Evolutionary conservation across 2,797 vertebrate species (phyloP).

Genomic region (Salmo trutta): DNA sequence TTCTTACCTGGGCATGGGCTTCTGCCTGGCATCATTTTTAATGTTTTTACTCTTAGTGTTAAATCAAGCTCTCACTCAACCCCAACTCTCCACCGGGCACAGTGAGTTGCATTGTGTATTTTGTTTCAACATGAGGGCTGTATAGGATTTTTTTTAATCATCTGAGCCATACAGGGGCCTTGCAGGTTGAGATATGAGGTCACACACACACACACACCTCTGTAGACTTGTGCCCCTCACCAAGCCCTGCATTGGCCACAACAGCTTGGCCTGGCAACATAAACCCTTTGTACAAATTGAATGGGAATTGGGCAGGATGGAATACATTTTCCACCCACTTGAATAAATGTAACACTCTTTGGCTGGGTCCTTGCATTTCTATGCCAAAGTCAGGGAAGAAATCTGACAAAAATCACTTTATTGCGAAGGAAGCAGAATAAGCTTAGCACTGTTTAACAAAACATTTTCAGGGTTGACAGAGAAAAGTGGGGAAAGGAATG

Average conservation of each 20-base stretch:
- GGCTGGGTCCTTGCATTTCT: slow-evolving; percentile 23
- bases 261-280: slow-evolving; percentile 16
- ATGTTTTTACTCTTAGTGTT: not conserved
- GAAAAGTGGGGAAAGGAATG: not conserved
- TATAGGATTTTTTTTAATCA: slow-evolving; percentile 1
- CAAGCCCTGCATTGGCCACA: not conserved
- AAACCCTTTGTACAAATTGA: slow-evolving; percentile 30
- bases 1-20: not conserved
- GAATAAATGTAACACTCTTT: slow-evolving; percentile 21
- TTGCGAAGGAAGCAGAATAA: not conserved
- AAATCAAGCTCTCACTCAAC: not conserved
- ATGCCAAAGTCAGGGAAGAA: slow-evolving; percentile 23
- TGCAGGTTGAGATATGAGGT: not conserved
- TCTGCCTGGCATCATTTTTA: not conserved
- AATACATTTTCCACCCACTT: slow-evolving; percentile 43
- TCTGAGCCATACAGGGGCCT: slow-evolving; percentile 8
- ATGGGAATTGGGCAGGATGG: slow-evolving; percentile 30
- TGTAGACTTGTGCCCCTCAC: not conserved
- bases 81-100: slow-evolving; percentile 8
- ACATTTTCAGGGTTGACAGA: slow-evolving; percentile 6
- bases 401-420: slow-evolving; percentile 16
- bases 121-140: not conserved
- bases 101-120: slow-evolving; percentile 21
- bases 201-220: slow-evolving; percentile 3
- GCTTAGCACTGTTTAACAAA: slow-evolving; percentile 2